These are phyloP conservation scores for Scaptomyza hsui DNA, from an alignment of 1,140 invertebrate species.

Conservation along the genomic window DNA sequence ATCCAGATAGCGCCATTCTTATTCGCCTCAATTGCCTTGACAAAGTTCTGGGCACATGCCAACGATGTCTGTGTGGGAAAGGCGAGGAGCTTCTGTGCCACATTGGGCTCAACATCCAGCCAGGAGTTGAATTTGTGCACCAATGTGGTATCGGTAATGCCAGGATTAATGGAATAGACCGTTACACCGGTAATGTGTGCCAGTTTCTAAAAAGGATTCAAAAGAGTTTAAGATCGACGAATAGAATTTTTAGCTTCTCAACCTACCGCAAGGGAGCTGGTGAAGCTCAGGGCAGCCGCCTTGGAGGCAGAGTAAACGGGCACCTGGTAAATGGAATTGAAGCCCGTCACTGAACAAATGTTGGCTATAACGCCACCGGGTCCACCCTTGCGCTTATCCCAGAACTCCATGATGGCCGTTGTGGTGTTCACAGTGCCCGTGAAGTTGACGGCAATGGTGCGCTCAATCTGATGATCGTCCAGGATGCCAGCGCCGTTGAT, in stretches of 20 bases:
- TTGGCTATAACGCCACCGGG: constrained; percentile 88
- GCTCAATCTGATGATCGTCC: constrained; percentile 71
- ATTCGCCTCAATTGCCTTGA: constrained; percentile 75
- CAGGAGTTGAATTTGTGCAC: constrained; percentile 72
- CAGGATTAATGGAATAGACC: constrained; percentile 66
- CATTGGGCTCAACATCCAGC: constrained; percentile 63
- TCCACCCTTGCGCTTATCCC: constrained; percentile 87
- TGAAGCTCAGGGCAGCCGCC: constrained; percentile 84
- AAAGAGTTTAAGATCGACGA: background rate
- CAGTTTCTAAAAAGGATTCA: constrained; percentile 39
- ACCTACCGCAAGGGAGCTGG: constrained; percentile 78
- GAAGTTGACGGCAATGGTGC: constrained; percentile 80
- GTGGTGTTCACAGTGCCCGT: constrained; percentile 77
- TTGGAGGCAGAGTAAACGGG: constrained; percentile 85
- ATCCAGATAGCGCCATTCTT: constrained; percentile 78
- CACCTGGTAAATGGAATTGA: constrained; percentile 77
- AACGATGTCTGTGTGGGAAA: constrained; percentile 62
- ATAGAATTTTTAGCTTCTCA: background rate
- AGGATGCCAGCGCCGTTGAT: constrained; percentile 80
- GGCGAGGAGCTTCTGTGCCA: constrained; percentile 53
- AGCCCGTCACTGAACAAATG: constrained; percentile 86
- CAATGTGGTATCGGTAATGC: constrained; percentile 61
- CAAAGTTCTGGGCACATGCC: constrained; percentile 66
- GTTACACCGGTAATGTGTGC: constrained; percentile 60
- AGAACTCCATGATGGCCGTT: constrained; percentile 77